These are phyloP conservation scores for Drosophila eugracilis DNA, from an alignment of 1,140 invertebrate genomes.

Conservation along the genomic window DNA sequence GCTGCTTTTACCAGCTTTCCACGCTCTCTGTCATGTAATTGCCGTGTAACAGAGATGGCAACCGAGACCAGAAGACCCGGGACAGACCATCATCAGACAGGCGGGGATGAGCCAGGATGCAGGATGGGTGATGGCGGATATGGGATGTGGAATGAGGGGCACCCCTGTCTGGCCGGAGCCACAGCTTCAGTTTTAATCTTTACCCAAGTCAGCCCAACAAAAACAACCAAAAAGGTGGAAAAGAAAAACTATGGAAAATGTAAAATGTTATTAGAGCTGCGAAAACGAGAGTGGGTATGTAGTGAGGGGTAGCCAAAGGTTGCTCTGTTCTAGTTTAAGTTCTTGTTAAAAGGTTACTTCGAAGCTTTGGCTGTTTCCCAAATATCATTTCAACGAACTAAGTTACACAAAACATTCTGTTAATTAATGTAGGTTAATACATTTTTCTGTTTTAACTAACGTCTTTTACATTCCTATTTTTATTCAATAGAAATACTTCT, in stretches of 20 bases:
- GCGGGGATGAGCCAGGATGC: not conserved
- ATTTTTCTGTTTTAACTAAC: too few relatives aligned
- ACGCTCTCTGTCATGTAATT: constrained; percentile 68
- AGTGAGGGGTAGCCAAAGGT: not conserved
- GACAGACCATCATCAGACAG: constrained; percentile 20
- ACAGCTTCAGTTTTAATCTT: constrained; percentile 67
- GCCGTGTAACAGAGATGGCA: constrained; percentile 49
- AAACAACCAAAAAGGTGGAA: not conserved
- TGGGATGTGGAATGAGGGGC: not conserved
- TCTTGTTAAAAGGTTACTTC: too few relatives aligned
- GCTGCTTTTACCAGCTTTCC: constrained; percentile 39
- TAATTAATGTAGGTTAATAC: too few relatives aligned
- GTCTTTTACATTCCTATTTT: too few relatives aligned
- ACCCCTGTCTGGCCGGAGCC: constrained; percentile 24
- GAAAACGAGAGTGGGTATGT: constrained; percentile 5
- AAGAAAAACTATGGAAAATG: constrained; percentile 34
- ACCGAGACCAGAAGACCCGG: constrained; percentile 2
- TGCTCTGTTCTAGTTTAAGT: not conserved
- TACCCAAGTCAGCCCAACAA: constrained; percentile 10
- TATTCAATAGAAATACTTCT: too few relatives aligned
- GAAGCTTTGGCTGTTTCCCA: too few relatives aligned
- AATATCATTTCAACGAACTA: too few relatives aligned
- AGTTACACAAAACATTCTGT: too few relatives aligned
- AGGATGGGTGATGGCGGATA: not conserved
- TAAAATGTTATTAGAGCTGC: constrained; percentile 48